Evolutionary conservation across 2,113 vertebrate genomes (phyloP).

Genomic region (Oncorhynchus kisutch): DNA sequence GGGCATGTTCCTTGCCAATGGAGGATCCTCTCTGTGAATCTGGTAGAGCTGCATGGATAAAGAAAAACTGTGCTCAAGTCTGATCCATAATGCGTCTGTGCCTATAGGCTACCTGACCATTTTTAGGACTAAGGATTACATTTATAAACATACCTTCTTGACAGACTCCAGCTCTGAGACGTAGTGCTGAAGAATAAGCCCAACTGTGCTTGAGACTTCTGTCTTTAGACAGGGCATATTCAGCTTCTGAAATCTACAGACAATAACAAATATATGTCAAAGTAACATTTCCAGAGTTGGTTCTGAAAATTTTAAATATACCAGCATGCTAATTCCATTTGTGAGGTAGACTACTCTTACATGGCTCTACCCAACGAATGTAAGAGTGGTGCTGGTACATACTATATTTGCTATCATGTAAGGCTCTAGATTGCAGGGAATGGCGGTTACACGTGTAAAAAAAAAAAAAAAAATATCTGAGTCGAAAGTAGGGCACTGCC

Average conservation of each 20-base stretch:
- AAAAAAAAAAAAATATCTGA: too few relatives aligned
- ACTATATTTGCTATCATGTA: too few relatives aligned
- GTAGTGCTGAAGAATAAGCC: constrained; percentile 76
- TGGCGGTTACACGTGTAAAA: too few relatives aligned
- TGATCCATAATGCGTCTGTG: not conserved
- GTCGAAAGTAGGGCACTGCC: too few relatives aligned
- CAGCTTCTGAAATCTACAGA: constrained; percentile 80
- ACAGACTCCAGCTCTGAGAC: constrained; percentile 75
- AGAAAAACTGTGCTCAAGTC: not conserved
- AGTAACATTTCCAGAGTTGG: not conserved
- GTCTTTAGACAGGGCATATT: constrained; percentile 77
- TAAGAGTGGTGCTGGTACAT: not conserved
- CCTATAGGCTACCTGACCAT: too few relatives aligned
- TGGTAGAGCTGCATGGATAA: constrained; percentile 69
- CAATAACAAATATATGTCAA: not conserved
- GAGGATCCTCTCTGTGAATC: constrained; percentile 73
- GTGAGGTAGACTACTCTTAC: too few relatives aligned
- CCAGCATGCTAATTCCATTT: too few relatives aligned
- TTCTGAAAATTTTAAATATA: too few relatives aligned
- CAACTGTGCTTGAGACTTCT: constrained; percentile 61
- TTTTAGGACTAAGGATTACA: not conserved
- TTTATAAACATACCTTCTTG: constrained; percentile 69
- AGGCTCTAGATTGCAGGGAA: too few relatives aligned
- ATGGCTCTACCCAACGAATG: not conserved
- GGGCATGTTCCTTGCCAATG: constrained; percentile 78